Base-by-base conservation (phyloP, 2,113 vertebrate genomes). In the Marmota monax region DNA sequence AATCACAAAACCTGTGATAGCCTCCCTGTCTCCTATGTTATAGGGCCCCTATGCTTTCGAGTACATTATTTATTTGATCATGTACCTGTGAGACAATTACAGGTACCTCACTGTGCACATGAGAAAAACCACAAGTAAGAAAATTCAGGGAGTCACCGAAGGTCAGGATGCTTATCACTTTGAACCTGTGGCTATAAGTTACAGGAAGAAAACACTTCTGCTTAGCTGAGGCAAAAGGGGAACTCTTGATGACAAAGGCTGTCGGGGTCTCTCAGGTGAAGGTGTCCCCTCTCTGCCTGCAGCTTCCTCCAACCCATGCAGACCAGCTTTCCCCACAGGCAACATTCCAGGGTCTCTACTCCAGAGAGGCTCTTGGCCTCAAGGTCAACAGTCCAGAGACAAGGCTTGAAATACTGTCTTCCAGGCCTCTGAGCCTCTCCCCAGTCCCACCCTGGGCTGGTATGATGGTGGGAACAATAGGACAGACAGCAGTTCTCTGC, bases 201-300 rank as follows among this genome's bases (percentile, higher is more conserved):
- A 16, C 76, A 29, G 63, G 72, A 84, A 72, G 18, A 80, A 65
- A 90, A 70, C 9, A 13, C 2, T 4, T 58, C 51, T 37, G 6
- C 11, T 37, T 5, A 74, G 51, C 74, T 4, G 2, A 25, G 10
- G 48, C 14, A 20, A 85, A 79, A 45, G 25, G 70, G 29, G 77
- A 67, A 88, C 29, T 5, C 4, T 2, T 22, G 32, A 20, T 9
- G 32, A 85, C 56, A 80, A 22, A 39, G 48, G 14, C 7, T 39
- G 3, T 0, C 13, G 0, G 13, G 11, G 42, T 37, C 13, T 78
- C 58, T 27, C 78, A 34, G 83, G 42, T 0, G 11, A 88, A 27
- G 6, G 11, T 7, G 2, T 2, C 3, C 17, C 23, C n/a, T 78
- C 39, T 11, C 7, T 7, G 45, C 32, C 77, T 34, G 32, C 3